Base-by-base conservation (phyloP, 2,888 invertebrate genomes). In the Hyalella azteca region DNA sequence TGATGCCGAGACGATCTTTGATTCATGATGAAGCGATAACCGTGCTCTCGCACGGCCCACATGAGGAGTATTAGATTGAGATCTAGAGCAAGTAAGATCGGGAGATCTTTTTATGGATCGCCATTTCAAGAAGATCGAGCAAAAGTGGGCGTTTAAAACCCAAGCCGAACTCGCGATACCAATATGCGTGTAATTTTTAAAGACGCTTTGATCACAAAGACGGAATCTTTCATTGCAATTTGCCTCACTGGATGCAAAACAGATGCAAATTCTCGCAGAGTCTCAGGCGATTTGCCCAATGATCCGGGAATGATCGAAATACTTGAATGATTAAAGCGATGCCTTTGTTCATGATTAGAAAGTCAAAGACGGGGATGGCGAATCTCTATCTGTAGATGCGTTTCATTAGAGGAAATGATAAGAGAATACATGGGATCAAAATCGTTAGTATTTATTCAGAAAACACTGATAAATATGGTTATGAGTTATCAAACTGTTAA, bases 111-210 rank as follows among this genome's bases (percentile, higher is more conserved):
- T 54, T 54, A 54, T 54, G 22, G 26, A n/a, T 29, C 54, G 22
- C 54, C 54, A 29, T 54, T 22, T 54, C 22, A 29, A 29, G 54
- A 26, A 54, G 54, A 54, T 26, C 54, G 13, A 26, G 13, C 26
- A 13, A 54, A 22, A 26, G 22, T 26, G 54, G 54, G 54, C 54
- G 54, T 54, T 29, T 22, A 29, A 26, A 54, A 54, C 22, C n/a
- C 29, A 54, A 54, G 22, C 66, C 7, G 36, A 66, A 15, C 36
- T 66, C 36, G 19, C 32, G 66, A 29, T 66, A 32, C 19, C 66
- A 29, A 66, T 36, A 29, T 36, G 66, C 66, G 66, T 36, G 66
- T 29, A 66, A 66, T 66, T 66, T 66, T 66, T 36, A 66, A 66
- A 66, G 66, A 66, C 66, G 66, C 29, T 36, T 22, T 36, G 29